Base-by-base conservation (phyloP, 2,888 invertebrate genomes). In the Xestoiulus laeticollis region DNA sequence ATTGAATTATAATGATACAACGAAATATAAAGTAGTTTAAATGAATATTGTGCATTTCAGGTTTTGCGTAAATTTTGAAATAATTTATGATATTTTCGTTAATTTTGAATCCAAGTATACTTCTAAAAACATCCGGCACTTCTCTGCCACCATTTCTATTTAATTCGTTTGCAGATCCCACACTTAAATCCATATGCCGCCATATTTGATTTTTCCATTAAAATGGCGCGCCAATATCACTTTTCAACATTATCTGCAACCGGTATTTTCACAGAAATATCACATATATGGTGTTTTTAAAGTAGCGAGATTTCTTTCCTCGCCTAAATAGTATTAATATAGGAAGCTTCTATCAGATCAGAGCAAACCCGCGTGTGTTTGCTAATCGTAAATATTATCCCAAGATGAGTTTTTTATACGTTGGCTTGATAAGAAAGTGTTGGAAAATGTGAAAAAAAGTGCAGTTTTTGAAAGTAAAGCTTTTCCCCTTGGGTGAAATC, bases 341-440 rank as follows among this genome's bases (percentile, higher is more conserved):
- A 26, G 68, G 68, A 30, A 30, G 26, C 78, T 78, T 78, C 78
- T 78, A 78, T 32, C 78, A 78, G 78, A 78, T 32, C 30, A 14
- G 30, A 78, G 30, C 26, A 32, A 78, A 32, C 78, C 78, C 78
- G 78, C 78, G 30, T 30, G 78, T 78, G 78, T 78, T 30, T 78
- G 78, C 78, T 78, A 78, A 78, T 78, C 78, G 78, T 78, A 78
- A 78, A 78, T 78, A 30, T 78, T 78, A 32, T 32, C 30, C 78
- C 30, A 30, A 78, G 30, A 78, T 78, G 78, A 16, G 78, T 78
- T 78, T 78, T n/a, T 78, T 78, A 78, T 78, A 32, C 30, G 30
- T 78, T 78, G 1, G 30, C 78, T 78, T 16, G 78, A 78, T 78
- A 78, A 78, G 78, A 78, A 78, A 78, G 78, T 78, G 78, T 78